Evolutionary conservation across 1,140 invertebrate species (phyloP).

Genomic region (Zaprionus kolodkinae): DNA sequence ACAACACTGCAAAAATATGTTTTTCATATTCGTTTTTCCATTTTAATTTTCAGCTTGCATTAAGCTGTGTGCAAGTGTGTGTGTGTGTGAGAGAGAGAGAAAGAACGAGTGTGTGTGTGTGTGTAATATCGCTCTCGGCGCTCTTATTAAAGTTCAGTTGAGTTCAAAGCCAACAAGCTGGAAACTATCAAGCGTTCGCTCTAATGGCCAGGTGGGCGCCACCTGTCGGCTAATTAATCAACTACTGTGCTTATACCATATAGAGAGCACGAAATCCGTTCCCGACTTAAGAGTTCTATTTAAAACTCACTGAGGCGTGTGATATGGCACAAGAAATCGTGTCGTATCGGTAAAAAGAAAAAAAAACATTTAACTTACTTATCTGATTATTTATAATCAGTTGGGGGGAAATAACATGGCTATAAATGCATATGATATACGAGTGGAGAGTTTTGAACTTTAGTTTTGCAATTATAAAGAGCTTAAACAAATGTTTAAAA

Average conservation of each 20-base stretch:
- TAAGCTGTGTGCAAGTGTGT: constrained; percentile 47
- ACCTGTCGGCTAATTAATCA: constrained; percentile 74
- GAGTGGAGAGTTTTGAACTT: background rate
- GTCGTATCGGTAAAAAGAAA: constrained; percentile 1
- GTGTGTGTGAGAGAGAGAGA: constrained; percentile 7
- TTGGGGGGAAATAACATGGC: background rate
- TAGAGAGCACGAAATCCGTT: background rate
- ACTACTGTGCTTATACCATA: constrained; percentile 11
- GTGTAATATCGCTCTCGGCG: constrained; percentile 35
- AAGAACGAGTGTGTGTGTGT: constrained; percentile 9
- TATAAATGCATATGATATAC: background rate
- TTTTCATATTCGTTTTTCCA: constrained; percentile 36
- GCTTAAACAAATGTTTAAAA: background rate
- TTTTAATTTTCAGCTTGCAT: constrained; percentile 72
- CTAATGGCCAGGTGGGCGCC: constrained; percentile 54
- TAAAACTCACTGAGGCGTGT: constrained; percentile 1
- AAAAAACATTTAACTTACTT: background rate
- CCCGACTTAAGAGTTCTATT: background rate
- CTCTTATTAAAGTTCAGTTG: constrained; percentile 74
- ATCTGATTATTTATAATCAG: background rate
- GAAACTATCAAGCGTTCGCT: constrained; percentile 69
- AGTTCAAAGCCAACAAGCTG: constrained; percentile 80
- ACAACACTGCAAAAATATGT: constrained; percentile 47
- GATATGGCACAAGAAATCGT: constrained; percentile 6
- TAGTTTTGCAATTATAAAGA: background rate